Base-by-base conservation (phyloP, 2,888 invertebrate genomes). In the Diachrysia chrysitis region DNA sequence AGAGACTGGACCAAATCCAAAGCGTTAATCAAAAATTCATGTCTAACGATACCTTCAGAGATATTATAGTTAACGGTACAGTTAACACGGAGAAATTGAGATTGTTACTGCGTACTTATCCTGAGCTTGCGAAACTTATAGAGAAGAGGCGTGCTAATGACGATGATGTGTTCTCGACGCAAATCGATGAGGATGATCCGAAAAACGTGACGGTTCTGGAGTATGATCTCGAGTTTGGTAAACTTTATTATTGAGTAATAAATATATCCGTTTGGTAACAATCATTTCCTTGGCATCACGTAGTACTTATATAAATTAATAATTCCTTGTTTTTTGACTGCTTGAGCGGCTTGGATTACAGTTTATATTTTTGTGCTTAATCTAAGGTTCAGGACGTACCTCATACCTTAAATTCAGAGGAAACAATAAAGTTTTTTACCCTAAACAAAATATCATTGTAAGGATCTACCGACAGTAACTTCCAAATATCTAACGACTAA, bases 161-260 rank as follows among this genome's bases (percentile, higher is more conserved):
- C n/a, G 16, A n/a, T 1, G 42, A 42, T 42, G n/a, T 5, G n/a
- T n/a, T 54, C 59, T 0, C 51, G 19, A 0, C 19, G 12, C 55
- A 29, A 23, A 14, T 16, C 4, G 16, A 54, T 12, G 12, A 51
- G 14, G 21, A 51, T 19, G 51, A 51, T 2, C 25, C n/a, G 32
- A 14, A 37, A 55, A 64, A 10, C 9, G 17, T 21, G 32, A 37
- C 0, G 17, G 12, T 53, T 55, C 51, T 48, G 2, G 90, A 93
- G 16, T 92, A 92, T 56, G 93, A 94, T 62, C 73, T 93, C 6
- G 94, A 94, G 67, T 93, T 92, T 64, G 93, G 93, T 0, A 80
- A 86, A 62, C 77, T 92, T 55, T 93, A 93, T 83, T 88, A 89
- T 72, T 93, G 81, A 89, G n/a, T 3, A 85, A 81, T 86, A 85